A percentile compares a stretch with the other conserved stretches of the same genome.
These are phyloP conservation scores for Empis stercorea DNA, from an alignment of 2,888 invertebrate genomes.

Conservation along the genomic window DNA sequence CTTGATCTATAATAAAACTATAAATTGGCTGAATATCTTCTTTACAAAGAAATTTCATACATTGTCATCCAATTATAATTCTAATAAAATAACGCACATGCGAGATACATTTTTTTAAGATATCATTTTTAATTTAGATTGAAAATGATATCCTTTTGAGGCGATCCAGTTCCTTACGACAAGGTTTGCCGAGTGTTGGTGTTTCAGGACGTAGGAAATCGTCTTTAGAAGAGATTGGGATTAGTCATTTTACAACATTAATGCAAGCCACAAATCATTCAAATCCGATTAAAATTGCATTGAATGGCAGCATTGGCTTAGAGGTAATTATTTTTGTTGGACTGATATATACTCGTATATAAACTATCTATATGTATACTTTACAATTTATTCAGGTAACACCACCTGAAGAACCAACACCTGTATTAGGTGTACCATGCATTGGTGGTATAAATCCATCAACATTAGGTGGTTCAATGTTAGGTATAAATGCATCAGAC, in stretches of 20 bases:
- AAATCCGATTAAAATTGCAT: conserved; percentile 70
- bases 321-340: too few relatives aligned
- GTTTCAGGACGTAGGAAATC: conserved; percentile 54
- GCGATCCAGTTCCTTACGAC: conserved; percentile 71
- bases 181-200: conserved; percentile 58
- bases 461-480: conserved; percentile 24
- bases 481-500: conserved; percentile 31
- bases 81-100: too few relatives aligned
- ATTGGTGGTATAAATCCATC: conserved; percentile 36
- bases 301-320: conserved; percentile 75
- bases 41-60: too few relatives aligned
- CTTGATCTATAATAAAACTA: too few relatives aligned
- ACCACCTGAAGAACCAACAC: conserved; percentile 49
- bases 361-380: too few relatives aligned
- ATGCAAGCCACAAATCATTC: conserved; percentile 52
- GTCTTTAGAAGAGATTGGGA: conserved; percentile 74
- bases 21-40: too few relatives aligned
- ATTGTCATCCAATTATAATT: too few relatives aligned
- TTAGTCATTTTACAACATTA: conserved; percentile 62
- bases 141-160: conserved; percentile 73
- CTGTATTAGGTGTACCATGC: conserved; percentile 32
- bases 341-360: too few relatives aligned
- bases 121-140: conserved; percentile 23
- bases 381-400: conserved; percentile 38
- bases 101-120: too few relatives aligned